Base-by-base conservation (phyloP, 2,113 vertebrate species). In the Gadus chalcogrammus region DNA sequence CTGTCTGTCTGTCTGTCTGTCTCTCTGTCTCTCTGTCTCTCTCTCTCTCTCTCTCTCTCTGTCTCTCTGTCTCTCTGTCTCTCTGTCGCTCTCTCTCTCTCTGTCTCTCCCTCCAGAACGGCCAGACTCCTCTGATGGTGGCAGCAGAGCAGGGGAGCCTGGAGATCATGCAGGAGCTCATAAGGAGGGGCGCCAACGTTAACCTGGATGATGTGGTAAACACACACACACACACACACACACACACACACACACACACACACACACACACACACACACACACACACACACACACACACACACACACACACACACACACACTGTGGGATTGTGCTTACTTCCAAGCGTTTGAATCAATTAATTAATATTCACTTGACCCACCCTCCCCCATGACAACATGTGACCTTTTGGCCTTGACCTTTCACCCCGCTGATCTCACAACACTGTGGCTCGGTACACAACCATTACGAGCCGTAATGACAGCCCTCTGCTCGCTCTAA, bases 121-220 rank as follows among this genome's bases (percentile, higher is more conserved):
- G 97, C 67, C 97, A 97, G 91, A 99, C 97, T 75, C 93, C 96
- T 0, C 85, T 99, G 79, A 99, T 99, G 97, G 77, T 99, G 81
- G 95, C 97, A 1, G 93, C 97, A 60, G 97, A 99, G 74, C 96
- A 95, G 88, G 97, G 97, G 81, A 97, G 91, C 79, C 82, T 99
- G 85, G 96, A 98, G 81, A 98, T 99, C 7, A 92, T 95, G 68
- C 95, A 96, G 78, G 97, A 99, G 73, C 89, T 99, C 77, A 93
- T 99, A 64, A 94, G 87, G 84, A 97, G 95, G 68, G 95, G 97
- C 75, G 95, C 97, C 68, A 97, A 95, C 11, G 92, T 97, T 79
- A 94, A 98, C 88, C 89, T 97, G 82, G 97, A 99, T 62, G 97
- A 99, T 80, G 84, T 94, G 82, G 97, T 99, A 91, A 91, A 87